Conservation (phyloP, 2,888 invertebrate genomes). For the Scaeva pyrastri region DNA sequence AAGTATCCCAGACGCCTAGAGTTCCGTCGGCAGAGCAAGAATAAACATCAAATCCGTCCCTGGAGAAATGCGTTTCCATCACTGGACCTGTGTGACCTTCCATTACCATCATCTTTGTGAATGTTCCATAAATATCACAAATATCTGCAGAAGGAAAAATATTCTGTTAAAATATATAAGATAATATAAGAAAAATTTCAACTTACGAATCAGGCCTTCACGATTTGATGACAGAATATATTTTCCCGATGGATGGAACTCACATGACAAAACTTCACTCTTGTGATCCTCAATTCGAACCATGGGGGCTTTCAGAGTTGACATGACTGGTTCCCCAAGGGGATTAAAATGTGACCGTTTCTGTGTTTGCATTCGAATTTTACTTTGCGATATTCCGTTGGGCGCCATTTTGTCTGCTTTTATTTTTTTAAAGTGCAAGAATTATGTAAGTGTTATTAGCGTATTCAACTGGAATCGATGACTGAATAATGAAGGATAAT, state of each 20-base stretch:
- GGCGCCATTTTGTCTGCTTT: not conserved
- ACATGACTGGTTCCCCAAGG: not conserved
- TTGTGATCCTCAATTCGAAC: slow-evolving; percentile 32
- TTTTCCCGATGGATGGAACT: slow-evolving; percentile 38
- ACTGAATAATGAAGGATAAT: not conserved
- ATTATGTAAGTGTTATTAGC: not conserved
- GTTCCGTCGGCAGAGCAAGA: slow-evolving; percentile 97
- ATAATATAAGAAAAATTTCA: not conserved
- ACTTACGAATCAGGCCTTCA: slow-evolving; percentile 48
- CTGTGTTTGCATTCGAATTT: slow-evolving; percentile 91
- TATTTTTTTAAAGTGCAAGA: not conserved
- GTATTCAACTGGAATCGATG: not conserved
- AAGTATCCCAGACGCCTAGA: slow-evolving; percentile 97
- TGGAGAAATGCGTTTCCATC: slow-evolving; percentile 95
- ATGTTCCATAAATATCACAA: slow-evolving; percentile 99
- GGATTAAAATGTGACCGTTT: slow-evolving; percentile 84
- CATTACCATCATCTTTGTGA: slow-evolving; percentile 97
- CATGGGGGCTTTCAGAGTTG: not conserved
- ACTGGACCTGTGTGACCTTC: slow-evolving; percentile 98
- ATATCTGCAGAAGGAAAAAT: slow-evolving; percentile 86
- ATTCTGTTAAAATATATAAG: not conserved
- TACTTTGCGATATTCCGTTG: not conserved
- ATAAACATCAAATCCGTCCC: slow-evolving; percentile 92
- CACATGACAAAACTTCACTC: slow-evolving; percentile 39
- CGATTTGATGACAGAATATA: slow-evolving; percentile 22